Percentiles rank a stretch among this genome's conserved stretches.
These are phyloP conservation scores for Phortica variegata DNA, from an alignment of 1,140 invertebrate species.

Conservation along the genomic window DNA sequence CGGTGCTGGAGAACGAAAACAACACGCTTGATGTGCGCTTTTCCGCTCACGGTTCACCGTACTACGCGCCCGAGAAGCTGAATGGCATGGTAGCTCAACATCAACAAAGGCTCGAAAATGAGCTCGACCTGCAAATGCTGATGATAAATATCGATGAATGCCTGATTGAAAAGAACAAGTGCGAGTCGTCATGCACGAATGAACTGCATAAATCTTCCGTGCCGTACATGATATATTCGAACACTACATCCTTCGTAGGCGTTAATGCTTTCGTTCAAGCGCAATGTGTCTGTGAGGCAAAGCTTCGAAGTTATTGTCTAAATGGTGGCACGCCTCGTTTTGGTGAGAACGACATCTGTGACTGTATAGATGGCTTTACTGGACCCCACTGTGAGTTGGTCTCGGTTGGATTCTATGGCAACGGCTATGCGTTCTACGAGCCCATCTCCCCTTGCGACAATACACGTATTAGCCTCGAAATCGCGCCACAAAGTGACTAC, in stretches of 20 bases:
- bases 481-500: slow-evolving; percentile 70
- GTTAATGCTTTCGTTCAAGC: slow-evolving; percentile 78
- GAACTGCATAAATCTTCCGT: slow-evolving; percentile 68
- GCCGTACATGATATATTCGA: slow-evolving; percentile 82
- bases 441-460: slow-evolving; percentile 76
- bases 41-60: slow-evolving; percentile 89
- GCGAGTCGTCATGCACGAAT: slow-evolving; percentile 73
- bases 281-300: slow-evolving; percentile 68
- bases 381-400: slow-evolving; percentile 89
- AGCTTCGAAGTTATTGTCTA: slow-evolving; percentile 62
- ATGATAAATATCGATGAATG: slow-evolving; percentile 90
- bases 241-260: slow-evolving; percentile 86
- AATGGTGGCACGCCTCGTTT: slow-evolving; percentile 68
- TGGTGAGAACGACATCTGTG: slow-evolving; percentile 63
- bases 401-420: slow-evolving; percentile 81
- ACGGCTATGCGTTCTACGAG: slow-evolving; percentile 87
- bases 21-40: slow-evolving; percentile 79
- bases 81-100: slow-evolving; percentile 74
- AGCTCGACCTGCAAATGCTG: slow-evolving; percentile 71
- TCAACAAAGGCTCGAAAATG: slow-evolving; percentile 68
- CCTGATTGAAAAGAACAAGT: slow-evolving; percentile 70
- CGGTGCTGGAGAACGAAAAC: slow-evolving; percentile 70
- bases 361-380: slow-evolving; percentile 70
- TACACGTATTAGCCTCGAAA: slow-evolving; percentile 74
- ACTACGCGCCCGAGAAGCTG: slow-evolving; percentile 81